Percentiles rank a stretch among this genome's conserved stretches.
phyloP scores from a whole-genome alignment of 2,113 vertebrate species.

The Lepus europaeus region DNA sequence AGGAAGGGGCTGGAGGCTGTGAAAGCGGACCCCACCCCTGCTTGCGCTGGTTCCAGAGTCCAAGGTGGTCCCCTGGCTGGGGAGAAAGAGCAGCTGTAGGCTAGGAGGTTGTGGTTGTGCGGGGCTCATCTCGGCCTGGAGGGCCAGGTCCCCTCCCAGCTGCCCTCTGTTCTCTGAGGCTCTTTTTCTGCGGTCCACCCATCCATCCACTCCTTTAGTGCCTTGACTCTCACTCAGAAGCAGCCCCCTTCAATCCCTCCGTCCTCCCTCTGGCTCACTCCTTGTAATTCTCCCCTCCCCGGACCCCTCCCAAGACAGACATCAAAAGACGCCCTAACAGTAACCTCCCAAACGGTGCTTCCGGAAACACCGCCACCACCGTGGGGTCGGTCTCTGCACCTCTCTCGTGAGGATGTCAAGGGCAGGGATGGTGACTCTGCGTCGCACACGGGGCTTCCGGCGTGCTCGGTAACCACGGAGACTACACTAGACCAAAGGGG shows the following conservation, averaged over 20 bases:
- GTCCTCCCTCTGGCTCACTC: neutral
- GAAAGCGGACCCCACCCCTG: neutral
- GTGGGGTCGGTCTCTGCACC: neutral
- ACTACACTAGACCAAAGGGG: neutral
- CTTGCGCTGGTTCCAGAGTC: neutral
- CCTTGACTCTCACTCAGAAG: slow-evolving; percentile 61
- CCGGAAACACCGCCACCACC: neutral
- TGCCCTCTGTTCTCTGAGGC: neutral
- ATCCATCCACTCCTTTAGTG: slow-evolving; percentile 53
- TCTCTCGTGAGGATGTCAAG: neutral
- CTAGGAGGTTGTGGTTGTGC: neutral
- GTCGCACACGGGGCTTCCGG: neutral
- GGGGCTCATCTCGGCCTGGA: neutral
- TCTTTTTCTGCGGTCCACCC: neutral
- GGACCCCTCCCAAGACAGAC: neutral
- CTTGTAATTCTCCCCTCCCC: neutral
- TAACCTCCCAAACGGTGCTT: slow-evolving; percentile 60
- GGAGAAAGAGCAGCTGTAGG: neutral
- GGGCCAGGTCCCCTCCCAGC: neutral
- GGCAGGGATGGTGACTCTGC: neutral
- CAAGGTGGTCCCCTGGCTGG: neutral
- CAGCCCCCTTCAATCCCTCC: neutral
- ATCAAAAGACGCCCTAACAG: neutral
- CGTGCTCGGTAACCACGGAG: neutral
- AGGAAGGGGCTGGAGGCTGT: neutral